Base-by-base conservation (phyloP, 2,113 vertebrate species). In the Pachyramphus minor region DNA sequence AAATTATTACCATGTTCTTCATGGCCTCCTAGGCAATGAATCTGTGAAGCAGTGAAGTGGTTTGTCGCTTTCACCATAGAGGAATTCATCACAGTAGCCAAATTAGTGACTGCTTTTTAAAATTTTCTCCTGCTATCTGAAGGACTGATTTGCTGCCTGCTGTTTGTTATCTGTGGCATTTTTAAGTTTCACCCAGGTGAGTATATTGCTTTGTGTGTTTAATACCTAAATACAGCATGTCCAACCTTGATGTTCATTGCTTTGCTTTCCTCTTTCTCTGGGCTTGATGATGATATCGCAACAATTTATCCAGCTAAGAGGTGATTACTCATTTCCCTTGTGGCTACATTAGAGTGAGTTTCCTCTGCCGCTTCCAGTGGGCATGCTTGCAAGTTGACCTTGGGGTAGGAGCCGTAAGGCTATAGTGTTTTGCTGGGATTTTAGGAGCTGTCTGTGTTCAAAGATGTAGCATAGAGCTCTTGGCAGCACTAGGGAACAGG, bases 21-120 rank as follows among this genome's bases (percentile, higher is more conserved):
- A 22, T 17, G 66, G 80, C 84, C 64, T 95, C 76, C 52, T 49
- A 59, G 86, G 94, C 74, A 91, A 93, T 94, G 89, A 94, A 94
- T 95, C 84, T 94, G 68, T 49, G 79, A 77, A 93, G 63, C 64
- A 44, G 63, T 77, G 87, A 90, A 96, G 92, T 58, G 52, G 60
- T 64, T 74, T 91, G 85, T 44, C 74, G 85, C 87, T 93, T 95
- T 92, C 82, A 27, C 56, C 24, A 39, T 1, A 1, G 73, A 81
- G 69, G 41, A 88, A 92, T 93, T 92, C 35, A 74, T 96, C 73
- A 78, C 8, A 1, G 60, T 52, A 93, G 68, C 83, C 56, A 81
- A 90, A 87, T 90, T 93, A 92, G 94, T 71, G 71, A 67, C 85
- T 64, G 24, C 64, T 90, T 92, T 93, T 92, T 44, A 45, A 25